Evolutionary conservation across 2,113 vertebrate species (phyloP), one percentile per base, ranked within the genome.

Genomic region (Cyprinodon brontotheroides): DNA sequence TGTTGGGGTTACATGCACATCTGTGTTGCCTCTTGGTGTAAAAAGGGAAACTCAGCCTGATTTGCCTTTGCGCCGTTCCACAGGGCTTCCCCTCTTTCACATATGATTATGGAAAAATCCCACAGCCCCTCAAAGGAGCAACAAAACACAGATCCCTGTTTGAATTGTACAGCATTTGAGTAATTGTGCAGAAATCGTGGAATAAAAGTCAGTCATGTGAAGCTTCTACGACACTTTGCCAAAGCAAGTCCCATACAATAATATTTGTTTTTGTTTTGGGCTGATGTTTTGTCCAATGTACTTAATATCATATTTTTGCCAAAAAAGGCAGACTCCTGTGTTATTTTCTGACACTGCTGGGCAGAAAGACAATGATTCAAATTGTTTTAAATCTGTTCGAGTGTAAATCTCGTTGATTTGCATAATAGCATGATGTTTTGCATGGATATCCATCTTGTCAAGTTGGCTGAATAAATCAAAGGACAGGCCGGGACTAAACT

Each of bases 61-160:
- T 59, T 81, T 74, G 76, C 75, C 78, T 78, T 81, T 74, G 81
- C 76, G 45, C 76, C 37, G 39, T 72, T 71, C 66, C 79, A 77
- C 89, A 90, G 91, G 91, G 87, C 83, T 91, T 90, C 81, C 89
- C 89, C 88, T 89, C 88, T 87, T 91, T 91, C 87, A 87, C 86
- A 81, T 86, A 77, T 80, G 84, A 91, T 90, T 90, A 89, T 70
- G 91, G 89, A 91, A 92, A 66, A 93, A 89, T 88, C 88, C 89
- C 83, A 68, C 76, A 77, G 83, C 81, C 88, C 69, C 81, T 80
- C 70, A 75, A 79, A 70, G 43, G 70, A 77, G 62, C 64, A 78
- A 91, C 83, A 70, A 80, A 86, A 88, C 81, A 70, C 92, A 89
- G 86, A 87, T 63, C 86, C 71, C 65, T 4, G 47, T 88, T 86